phyloP scores from a whole-genome alignment of 1,140 invertebrate genomes.

The Stenopsyche tienmushanensis region DNA sequence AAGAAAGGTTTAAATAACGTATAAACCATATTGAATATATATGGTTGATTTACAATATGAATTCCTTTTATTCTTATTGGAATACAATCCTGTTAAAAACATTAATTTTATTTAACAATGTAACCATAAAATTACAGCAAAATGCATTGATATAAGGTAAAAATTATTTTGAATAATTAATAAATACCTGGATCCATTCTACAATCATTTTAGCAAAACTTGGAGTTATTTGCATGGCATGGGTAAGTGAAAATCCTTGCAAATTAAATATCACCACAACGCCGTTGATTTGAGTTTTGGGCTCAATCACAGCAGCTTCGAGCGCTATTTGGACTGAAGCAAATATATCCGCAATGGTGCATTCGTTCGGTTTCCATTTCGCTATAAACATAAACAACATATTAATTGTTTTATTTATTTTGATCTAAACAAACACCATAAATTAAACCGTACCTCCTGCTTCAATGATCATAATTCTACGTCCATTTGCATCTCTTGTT shows the following conservation, averaged over 20 bases:
- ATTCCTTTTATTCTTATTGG: slow-evolving; percentile 81
- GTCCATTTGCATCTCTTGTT: slow-evolving; percentile 70
- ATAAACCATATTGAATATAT: slow-evolving; percentile 85
- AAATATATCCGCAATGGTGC: slow-evolving; percentile 72
- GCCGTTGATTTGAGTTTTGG: slow-evolving; percentile 72
- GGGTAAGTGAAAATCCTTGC: slow-evolving; percentile 73
- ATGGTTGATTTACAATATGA: slow-evolving; percentile 85
- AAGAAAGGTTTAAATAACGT: slow-evolving; percentile 87
- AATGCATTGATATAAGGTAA: neutral
- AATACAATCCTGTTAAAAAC: slow-evolving; percentile 64
- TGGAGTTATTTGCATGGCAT: slow-evolving; percentile 80
- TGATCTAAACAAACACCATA: neutral
- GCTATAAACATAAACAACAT: slow-evolving; percentile 52
- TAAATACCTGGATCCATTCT: slow-evolving; percentile 68
- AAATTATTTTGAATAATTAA: neutral
- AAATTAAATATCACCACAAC: slow-evolving; percentile 77
- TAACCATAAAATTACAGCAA: neutral
- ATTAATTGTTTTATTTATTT: neutral
- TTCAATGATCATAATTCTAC: slow-evolving; percentile 72
- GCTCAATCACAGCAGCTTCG: slow-evolving; percentile 76
- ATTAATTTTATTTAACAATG: neutral
- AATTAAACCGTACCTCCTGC: slow-evolving; percentile 65
- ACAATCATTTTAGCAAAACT: slow-evolving; percentile 78
- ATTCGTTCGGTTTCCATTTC: slow-evolving; percentile 78
- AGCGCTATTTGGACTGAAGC: slow-evolving; percentile 74